Evolutionary conservation across 2,113 vertebrate genomes (phyloP).

Genomic region (Diglossa brunneiventris): DNA sequence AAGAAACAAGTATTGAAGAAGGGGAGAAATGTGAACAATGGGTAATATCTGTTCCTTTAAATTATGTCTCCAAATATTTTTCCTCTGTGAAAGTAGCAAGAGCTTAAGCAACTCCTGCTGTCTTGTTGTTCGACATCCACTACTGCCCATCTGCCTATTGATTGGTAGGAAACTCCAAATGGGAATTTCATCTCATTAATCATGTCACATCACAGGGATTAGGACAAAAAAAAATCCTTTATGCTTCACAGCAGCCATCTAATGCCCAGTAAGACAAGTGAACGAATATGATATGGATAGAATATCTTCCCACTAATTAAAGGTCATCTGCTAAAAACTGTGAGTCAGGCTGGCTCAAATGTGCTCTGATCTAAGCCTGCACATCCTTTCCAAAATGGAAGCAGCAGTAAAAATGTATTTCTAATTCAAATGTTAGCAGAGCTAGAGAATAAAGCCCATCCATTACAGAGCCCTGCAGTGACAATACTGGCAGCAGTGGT

Average conservation of each 20-base stretch:
- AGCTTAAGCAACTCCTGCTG: conserved; percentile 71
- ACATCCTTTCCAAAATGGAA: background rate
- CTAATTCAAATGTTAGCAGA: background rate
- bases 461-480: background rate
- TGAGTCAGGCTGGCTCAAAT: conserved; percentile 12
- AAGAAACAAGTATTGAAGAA: background rate
- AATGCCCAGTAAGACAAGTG: conserved; percentile 71
- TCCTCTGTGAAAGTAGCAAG: conserved; percentile 55
- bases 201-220: conserved; percentile 77
- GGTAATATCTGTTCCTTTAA: conserved; percentile 61
- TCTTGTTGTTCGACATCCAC: conserved; percentile 72
- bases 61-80: conserved; percentile 40
- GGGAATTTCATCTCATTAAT: conserved; percentile 80
- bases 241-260: conserved; percentile 72
- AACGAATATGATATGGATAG: conserved; percentile 70
- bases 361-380: background rate
- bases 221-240: conserved; percentile 71
- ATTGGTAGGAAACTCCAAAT: conserved; percentile 78
- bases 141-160: conserved; percentile 77
- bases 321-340: conserved; percentile 67
- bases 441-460: background rate
- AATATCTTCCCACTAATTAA: conserved; percentile 73
- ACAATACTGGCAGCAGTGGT: background rate
- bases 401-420: background rate
- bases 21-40: background rate